Conservation (phyloP, 2,113 vertebrate species). For the Rhipidura dahli region DNA sequence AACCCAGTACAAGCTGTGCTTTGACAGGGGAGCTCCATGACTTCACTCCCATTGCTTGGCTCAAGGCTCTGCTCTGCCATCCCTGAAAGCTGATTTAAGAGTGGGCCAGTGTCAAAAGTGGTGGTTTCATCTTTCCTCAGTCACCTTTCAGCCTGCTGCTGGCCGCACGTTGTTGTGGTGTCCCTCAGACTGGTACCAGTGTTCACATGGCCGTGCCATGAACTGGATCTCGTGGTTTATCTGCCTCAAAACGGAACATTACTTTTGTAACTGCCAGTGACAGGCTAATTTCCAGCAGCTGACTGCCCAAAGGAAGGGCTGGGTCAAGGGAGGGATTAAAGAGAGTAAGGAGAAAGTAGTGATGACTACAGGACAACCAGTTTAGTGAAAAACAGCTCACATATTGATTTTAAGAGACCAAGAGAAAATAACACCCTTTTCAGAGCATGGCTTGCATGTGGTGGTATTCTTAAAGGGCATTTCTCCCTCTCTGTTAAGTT, state of each 20-base stretch:
- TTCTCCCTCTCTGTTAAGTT: background rate
- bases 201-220: fast-evolving
- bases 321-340: background rate
- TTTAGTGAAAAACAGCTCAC: background rate
- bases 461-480: background rate
- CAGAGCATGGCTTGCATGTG: background rate
- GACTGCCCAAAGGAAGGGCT: background rate
- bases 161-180: background rate
- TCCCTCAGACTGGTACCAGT: background rate
- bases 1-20: background rate
- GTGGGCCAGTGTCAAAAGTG: background rate
- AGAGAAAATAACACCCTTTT: background rate
- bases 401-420: background rate
- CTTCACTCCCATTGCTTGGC: fast-evolving
- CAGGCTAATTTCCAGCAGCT: background rate
- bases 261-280: background rate
- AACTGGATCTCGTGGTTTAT: background rate
- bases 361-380: background rate
- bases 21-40: background rate
- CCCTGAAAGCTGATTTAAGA: background rate
- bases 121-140: background rate
- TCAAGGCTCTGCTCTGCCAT: background rate
- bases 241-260: background rate
- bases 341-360: background rate
- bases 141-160: background rate